These are phyloP conservation scores for Goniozus legneri DNA, from an alignment of 1,140 invertebrate genomes.

Conservation along the genomic window DNA sequence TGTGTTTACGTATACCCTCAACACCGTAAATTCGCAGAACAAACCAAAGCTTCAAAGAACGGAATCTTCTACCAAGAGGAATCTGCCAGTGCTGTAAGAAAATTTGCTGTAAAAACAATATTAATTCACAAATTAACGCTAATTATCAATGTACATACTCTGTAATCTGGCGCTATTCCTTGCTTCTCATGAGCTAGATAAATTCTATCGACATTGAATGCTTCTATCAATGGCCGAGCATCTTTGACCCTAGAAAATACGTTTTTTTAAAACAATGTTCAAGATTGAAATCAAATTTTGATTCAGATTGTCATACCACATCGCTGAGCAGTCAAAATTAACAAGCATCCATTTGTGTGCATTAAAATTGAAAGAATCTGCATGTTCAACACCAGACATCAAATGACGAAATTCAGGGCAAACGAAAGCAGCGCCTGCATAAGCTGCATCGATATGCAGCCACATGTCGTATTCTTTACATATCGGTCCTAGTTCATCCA, in stretches of 20 bases:
- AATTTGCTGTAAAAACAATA: background rate
- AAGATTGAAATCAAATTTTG: too few relatives aligned
- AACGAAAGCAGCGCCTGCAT: constrained; percentile 83
- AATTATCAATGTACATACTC: too few relatives aligned
- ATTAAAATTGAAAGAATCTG: constrained; percentile 87
- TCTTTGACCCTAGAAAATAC: constrained; percentile 70
- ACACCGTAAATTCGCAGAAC: constrained; percentile 82
- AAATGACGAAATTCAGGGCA: constrained; percentile 85
- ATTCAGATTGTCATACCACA: too few relatives aligned
- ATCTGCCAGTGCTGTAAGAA: constrained; percentile 61
- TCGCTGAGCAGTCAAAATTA: constrained; percentile 87
- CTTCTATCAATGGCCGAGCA: constrained; percentile 71
- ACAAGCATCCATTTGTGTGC: constrained; percentile 90
- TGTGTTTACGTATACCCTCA: constrained; percentile 73
- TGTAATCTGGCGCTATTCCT: constrained; percentile 78
- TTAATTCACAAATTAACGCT: too few relatives aligned
- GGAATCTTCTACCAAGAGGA: constrained; percentile 82
- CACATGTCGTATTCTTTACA: constrained; percentile 75
- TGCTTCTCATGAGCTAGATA: constrained; percentile 74
- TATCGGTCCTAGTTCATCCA: constrained; percentile 77
- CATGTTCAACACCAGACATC: constrained; percentile 76
- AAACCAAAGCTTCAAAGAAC: constrained; percentile 93
- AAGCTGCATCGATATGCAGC: constrained; percentile 88
- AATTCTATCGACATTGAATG: constrained; percentile 90
- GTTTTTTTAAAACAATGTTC: too few relatives aligned